Evolutionary conservation across 2,113 vertebrate genomes (phyloP).

Genomic region (Melanerpes aurifrons): DNA sequence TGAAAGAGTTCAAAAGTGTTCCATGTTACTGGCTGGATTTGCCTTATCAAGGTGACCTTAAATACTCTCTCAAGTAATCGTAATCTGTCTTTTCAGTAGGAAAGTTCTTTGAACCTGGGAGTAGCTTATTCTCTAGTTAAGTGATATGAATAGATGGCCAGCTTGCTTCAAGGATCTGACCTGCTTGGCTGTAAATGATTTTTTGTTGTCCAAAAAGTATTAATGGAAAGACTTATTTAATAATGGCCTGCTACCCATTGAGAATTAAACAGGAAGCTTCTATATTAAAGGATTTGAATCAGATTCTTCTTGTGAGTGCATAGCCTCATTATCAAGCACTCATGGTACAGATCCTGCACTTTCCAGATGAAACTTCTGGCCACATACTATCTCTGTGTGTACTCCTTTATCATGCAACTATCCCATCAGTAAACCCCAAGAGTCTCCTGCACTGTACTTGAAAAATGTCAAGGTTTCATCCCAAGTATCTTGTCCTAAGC

Average conservation of each 20-base stretch:
- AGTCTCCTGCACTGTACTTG: not conserved
- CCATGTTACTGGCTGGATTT: not conserved
- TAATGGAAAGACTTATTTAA: not conserved
- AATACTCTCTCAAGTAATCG: not conserved
- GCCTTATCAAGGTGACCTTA: not conserved
- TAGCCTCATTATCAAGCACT: not conserved
- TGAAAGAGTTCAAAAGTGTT: not conserved
- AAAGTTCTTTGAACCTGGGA: not conserved
- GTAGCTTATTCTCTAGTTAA: not conserved
- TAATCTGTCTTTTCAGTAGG: not conserved
- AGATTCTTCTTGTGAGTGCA: not conserved
- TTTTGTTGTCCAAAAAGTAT: not conserved
- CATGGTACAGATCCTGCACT: not conserved
- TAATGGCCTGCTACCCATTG: not conserved
- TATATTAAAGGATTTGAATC: too few species aligned
- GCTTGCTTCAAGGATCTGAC: not conserved
- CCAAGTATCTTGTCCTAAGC: not conserved
- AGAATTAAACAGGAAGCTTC: not conserved
- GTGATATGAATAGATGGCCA: not conserved
- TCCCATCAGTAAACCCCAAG: not conserved
- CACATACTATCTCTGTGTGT: not conserved
- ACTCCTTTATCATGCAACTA: not conserved
- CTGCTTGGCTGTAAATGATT: not conserved
- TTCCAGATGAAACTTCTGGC: not conserved
- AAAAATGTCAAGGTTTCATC: not conserved